Conservation (phyloP, 2,797 vertebrate species). For the Pteropus rufus region DNA sequence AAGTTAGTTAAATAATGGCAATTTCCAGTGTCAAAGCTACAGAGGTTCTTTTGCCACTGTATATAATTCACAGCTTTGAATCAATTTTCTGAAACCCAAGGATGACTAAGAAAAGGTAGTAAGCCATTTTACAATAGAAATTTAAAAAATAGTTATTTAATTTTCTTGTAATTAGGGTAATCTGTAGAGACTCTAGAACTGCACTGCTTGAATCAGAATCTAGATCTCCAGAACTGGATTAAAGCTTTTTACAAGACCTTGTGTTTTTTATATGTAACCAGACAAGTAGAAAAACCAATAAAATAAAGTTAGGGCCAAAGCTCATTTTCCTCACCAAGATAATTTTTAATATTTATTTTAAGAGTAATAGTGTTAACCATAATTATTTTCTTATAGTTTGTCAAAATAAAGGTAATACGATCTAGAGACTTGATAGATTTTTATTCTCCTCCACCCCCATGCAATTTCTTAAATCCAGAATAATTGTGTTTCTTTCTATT, state of each 20-base stretch:
- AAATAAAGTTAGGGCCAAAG: neutral
- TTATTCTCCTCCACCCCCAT: slow-evolving; percentile 2
- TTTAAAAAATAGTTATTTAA: neutral
- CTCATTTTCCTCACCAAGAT: neutral
- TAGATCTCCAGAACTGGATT: neutral
- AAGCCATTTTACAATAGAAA: neutral
- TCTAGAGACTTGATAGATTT: slow-evolving; percentile 23
- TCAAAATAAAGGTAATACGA: slow-evolving; percentile 32
- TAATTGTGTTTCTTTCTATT: slow-evolving; percentile 60
- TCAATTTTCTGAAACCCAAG: neutral
- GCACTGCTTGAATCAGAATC: neutral
- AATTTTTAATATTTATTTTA: neutral
- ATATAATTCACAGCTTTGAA: slow-evolving; percentile 5
- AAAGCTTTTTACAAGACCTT: neutral
- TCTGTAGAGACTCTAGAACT: neutral
- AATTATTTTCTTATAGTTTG: neutral
- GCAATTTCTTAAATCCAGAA: slow-evolving; percentile 43
- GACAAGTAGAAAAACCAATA: neutral
- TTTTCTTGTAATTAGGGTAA: neutral
- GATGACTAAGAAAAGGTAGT: neutral
- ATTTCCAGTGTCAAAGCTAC: neutral
- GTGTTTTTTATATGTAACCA: neutral
- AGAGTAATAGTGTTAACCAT: neutral
- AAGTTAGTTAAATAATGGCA: neutral
- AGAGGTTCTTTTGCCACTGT: neutral